These are phyloP conservation scores for Rhaphigaster nebulosa DNA, from an alignment of 2,888 invertebrate species.

Conservation along the genomic window DNA sequence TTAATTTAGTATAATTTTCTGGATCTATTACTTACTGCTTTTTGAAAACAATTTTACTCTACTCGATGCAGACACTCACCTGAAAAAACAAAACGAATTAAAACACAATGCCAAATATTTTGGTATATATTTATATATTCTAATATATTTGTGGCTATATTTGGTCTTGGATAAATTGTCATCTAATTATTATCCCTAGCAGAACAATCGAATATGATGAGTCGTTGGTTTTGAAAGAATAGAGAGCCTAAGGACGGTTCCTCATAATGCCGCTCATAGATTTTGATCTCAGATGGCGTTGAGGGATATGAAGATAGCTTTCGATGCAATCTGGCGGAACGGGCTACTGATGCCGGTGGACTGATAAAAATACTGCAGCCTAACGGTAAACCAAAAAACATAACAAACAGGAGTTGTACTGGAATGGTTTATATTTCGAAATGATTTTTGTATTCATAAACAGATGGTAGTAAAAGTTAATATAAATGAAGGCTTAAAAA, in stretches of 20 bases:
- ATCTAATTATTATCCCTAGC: not conserved
- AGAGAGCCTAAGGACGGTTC: not conserved
- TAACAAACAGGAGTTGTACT: not conserved
- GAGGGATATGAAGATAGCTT: constrained; percentile 9
- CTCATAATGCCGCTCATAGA: not conserved
- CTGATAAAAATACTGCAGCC: not conserved
- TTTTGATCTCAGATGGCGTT: not conserved
- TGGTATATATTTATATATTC: not conserved
- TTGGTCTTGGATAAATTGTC: not conserved
- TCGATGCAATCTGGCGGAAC: not conserved
- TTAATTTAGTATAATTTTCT: not conserved
- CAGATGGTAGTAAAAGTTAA: not conserved
- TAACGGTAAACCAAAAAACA: not conserved
- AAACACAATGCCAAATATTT: not conserved
- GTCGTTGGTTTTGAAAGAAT: not conserved
- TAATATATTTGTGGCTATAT: no score
- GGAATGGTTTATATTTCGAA: not conserved
- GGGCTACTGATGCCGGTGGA: not conserved
- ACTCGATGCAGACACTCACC: not conserved
- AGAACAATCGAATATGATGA: not conserved
- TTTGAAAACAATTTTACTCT: not conserved
- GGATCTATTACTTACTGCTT: not conserved
- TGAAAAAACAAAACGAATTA: not conserved
- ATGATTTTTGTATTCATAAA: not conserved
- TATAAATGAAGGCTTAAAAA: not conserved